Conservation (phyloP, 2,797 vertebrate species). For the Pseudochirops corinnae region DNA sequence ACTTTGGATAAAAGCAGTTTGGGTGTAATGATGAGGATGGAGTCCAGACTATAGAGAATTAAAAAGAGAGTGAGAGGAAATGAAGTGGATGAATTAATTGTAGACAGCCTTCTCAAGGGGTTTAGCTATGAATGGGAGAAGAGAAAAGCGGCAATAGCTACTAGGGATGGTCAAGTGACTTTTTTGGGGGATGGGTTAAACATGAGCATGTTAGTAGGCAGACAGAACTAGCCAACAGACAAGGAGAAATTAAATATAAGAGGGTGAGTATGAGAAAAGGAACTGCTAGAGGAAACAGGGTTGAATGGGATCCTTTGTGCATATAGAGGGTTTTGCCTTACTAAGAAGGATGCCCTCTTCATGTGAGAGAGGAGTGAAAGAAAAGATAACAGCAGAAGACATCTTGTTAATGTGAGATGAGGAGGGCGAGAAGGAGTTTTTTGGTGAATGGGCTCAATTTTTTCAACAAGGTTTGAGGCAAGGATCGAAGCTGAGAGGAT, state of each 20-base stretch:
- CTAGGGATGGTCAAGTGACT: background rate
- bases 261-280: background rate
- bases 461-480: background rate
- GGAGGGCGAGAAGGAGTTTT: background rate
- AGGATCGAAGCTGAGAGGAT: no score
- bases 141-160: background rate
- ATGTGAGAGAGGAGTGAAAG: background rate
- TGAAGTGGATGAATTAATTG: background rate
- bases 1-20: background rate
- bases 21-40: background rate
- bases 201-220: background rate
- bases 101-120: background rate
- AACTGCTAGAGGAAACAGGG: background rate
- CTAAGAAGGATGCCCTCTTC: background rate
- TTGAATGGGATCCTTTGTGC: background rate
- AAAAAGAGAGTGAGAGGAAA: background rate
- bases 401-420: background rate
- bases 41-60: background rate
- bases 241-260: background rate
- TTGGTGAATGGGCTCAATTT: background rate
- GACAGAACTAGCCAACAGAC: background rate
- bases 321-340: background rate
- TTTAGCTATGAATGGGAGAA: background rate
- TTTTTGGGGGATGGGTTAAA: background rate
- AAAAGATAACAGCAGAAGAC: background rate